Evolutionary conservation across 2,888 invertebrate genomes (phyloP).

Genomic region (Romanomermis culicivorax): DNA sequence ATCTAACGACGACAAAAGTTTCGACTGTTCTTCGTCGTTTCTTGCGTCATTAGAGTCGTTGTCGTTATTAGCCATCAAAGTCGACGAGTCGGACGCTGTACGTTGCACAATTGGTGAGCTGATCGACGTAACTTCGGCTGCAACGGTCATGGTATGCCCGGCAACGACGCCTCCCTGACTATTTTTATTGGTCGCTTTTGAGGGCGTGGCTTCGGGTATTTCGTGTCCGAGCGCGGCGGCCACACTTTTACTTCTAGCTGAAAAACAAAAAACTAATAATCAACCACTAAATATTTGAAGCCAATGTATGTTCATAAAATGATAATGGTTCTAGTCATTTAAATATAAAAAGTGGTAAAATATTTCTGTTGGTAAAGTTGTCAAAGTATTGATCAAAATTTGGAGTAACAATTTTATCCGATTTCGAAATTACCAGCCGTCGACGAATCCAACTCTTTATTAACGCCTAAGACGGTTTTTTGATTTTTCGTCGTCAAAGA

Average conservation of each 20-base stretch:
- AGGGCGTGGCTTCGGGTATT: conserved; percentile 22
- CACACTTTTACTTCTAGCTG: conserved; percentile 10
- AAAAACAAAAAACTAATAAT: background rate
- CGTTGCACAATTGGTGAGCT: background rate
- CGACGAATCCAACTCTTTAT: background rate
- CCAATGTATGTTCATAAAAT: too few species aligned
- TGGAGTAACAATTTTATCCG: too few species aligned
- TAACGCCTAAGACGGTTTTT: background rate
- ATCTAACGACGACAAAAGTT: background rate
- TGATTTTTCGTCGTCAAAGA: background rate
- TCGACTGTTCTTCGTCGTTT: background rate
- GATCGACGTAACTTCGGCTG: background rate
- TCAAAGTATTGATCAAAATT: too few species aligned
- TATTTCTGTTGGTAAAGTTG: too few species aligned
- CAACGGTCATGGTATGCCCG: background rate
- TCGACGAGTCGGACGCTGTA: background rate
- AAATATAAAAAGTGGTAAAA: too few species aligned
- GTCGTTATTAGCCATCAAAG: too few species aligned
- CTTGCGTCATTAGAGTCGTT: too few species aligned
- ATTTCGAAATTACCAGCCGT: background rate
- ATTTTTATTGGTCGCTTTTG: background rate
- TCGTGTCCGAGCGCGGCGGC: conserved; percentile 2
- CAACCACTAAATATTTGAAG: too few species aligned
- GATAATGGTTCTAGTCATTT: too few species aligned
- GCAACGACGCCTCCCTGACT: background rate